Conservation (phyloP, 2,113 vertebrate species). For the Anarhynchus alexandrinus region DNA sequence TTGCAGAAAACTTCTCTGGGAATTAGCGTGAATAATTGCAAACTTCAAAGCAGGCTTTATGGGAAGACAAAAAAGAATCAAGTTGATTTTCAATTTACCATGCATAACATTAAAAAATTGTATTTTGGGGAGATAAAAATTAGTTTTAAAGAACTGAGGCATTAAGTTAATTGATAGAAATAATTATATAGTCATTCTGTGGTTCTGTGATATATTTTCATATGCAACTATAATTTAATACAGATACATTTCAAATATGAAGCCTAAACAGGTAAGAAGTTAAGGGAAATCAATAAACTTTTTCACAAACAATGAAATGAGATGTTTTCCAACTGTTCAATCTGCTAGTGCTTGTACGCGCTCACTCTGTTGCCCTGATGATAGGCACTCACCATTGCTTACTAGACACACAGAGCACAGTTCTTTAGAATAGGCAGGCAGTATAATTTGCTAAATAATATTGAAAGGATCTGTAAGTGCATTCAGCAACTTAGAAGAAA, state of each 20-base stretch:
- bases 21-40: conserved; percentile 2
- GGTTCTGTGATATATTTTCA: background rate
- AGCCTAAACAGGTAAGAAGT: background rate
- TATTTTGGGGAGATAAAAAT: background rate
- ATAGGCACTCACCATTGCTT: background rate
- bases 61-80: background rate
- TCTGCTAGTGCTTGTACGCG: background rate
- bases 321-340: background rate
- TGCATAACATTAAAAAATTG: background rate
- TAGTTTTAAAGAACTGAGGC: background rate
- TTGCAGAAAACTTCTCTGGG: conserved; percentile 31
- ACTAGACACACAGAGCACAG: background rate
- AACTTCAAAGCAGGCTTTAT: conserved; percentile 1
- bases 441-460: background rate
- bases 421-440: background rate
- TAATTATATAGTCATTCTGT: background rate
- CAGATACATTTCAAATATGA: background rate
- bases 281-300: background rate
- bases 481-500: too few relatives aligned
- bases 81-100: background rate
- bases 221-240: background rate
- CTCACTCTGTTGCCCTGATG: background rate
- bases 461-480: background rate
- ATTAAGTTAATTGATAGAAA: background rate
- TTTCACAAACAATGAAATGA: background rate